Evolutionary conservation across 2,888 invertebrate genomes (phyloP).

Genomic region (Agrypnus murinus): DNA sequence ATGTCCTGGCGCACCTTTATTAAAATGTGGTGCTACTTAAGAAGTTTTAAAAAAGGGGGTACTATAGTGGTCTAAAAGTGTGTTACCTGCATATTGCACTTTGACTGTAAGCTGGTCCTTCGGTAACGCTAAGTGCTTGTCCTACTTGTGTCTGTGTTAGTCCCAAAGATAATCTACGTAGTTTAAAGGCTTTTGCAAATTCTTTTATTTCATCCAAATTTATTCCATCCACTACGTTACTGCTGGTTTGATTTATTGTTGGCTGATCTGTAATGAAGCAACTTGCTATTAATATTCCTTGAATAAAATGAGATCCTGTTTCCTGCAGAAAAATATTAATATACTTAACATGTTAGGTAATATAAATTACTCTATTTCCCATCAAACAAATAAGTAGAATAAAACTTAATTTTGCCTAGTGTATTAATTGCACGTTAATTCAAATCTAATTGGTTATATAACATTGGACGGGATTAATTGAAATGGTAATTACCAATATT

Average conservation of each 20-base stretch:
- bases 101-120: constrained; percentile 99
- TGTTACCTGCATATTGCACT: constrained; percentile 98
- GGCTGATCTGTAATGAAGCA: constrained; percentile 82
- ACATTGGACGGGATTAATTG: constrained; percentile 19
- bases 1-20: constrained; percentile 56
- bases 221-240: constrained; percentile 96
- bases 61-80: neutral
- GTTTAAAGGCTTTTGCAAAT: constrained; percentile 97
- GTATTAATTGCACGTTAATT: constrained; percentile 16
- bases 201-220: constrained; percentile 98
- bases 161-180: constrained; percentile 93
- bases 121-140: constrained; percentile 96
- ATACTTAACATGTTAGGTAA: constrained; percentile 20
- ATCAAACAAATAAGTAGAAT: constrained; percentile 18
- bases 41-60: neutral
- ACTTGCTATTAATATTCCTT: constrained; percentile 1
- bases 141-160: constrained; percentile 98
- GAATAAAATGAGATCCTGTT: neutral
- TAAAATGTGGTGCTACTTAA: neutral
- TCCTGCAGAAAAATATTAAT: constrained; percentile 13
- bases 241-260: constrained; percentile 94
- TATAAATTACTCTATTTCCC: neutral
- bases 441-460: constrained; percentile 29
- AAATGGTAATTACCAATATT: constrained; percentile 47
- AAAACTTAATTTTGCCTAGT: constrained; percentile 15